Evolutionary conservation across 2,797 vertebrate species (phyloP).

Genomic region (Phalloptychus januarius): DNA sequence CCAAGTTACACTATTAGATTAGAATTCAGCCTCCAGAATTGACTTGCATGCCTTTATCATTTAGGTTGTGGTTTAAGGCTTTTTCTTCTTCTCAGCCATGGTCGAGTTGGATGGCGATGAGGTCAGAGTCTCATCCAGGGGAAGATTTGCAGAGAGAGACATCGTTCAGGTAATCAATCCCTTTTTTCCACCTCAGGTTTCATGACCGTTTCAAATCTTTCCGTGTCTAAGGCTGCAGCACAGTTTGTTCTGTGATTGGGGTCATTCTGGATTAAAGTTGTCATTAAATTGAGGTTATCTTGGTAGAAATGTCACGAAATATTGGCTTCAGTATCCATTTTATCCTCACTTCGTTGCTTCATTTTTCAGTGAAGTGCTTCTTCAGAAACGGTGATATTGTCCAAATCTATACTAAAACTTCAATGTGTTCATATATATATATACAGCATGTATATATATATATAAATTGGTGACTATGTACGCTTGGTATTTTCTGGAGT

Average conservation of each 20-base stretch:
- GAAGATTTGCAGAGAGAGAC: slow-evolving; percentile 93
- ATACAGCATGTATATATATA: not conserved
- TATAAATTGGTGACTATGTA: not conserved
- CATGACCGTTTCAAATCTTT: not conserved
- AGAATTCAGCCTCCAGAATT: not conserved
- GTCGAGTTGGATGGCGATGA: slow-evolving; percentile 95
- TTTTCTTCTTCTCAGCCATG: slow-evolving; percentile 86
- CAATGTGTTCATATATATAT: not conserved
- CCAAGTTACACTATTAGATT: not conserved
- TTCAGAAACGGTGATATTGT: not conserved
- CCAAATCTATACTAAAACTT: not conserved
- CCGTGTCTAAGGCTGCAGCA: not conserved
- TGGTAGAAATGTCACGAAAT: not conserved
- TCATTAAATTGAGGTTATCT: not conserved
- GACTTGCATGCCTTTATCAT: not conserved
- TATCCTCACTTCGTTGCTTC: not conserved
- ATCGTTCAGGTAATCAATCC: slow-evolving; percentile 90
- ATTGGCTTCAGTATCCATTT: not conserved
- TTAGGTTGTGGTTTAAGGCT: not conserved
- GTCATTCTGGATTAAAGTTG: not conserved
- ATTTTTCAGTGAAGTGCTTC: not conserved
- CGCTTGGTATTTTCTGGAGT: not conserved
- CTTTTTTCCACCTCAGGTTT: not conserved
- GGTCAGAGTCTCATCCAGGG: slow-evolving; percentile 94
- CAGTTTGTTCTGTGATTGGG: not conserved